Percentiles rank a stretch among this genome's conserved stretches.
Conservation (phyloP, 2,888 invertebrate species). For the Psylliodes chrysocephalus region DNA sequence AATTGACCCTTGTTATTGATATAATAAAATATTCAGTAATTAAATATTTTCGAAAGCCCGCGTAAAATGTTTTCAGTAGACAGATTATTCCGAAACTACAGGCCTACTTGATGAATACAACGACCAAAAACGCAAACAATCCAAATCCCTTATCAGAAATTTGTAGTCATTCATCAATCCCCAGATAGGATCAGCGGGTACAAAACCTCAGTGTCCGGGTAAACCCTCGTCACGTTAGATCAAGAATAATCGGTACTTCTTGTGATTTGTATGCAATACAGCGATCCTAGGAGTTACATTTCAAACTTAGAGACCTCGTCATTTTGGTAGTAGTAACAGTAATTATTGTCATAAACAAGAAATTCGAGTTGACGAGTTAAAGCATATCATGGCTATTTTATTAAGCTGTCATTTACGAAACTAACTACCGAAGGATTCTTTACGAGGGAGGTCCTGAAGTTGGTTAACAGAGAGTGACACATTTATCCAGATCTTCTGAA, state of each 20-base stretch:
- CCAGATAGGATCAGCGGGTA: slow-evolving; percentile 14
- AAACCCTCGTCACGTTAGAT: slow-evolving; percentile 24
- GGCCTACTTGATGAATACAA: neutral
- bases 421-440: too few relatives aligned
- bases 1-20: too few relatives aligned
- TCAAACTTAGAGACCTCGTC: neutral
- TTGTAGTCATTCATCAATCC: slow-evolving; percentile 26
- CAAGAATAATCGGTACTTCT: slow-evolving; percentile 20
- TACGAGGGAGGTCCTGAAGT: too few relatives aligned
- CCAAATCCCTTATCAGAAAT: slow-evolving; percentile 9
- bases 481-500: too few relatives aligned
- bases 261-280: slow-evolving; percentile 10
- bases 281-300: neutral
- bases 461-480: too few relatives aligned
- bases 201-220: slow-evolving; percentile 9
- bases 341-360: too few relatives aligned
- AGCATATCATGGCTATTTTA: neutral
- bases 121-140: slow-evolving; percentile 5
- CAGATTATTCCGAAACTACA: neutral
- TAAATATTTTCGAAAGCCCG: too few relatives aligned
- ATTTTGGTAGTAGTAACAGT: too few relatives aligned
- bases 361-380: too few relatives aligned
- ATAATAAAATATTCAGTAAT: too few relatives aligned
- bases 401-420: too few relatives aligned
- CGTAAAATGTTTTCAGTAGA: too few relatives aligned